These are phyloP conservation scores for Hyposoter dolosus DNA, from an alignment of 2,888 invertebrate species.

Conservation along the genomic window DNA sequence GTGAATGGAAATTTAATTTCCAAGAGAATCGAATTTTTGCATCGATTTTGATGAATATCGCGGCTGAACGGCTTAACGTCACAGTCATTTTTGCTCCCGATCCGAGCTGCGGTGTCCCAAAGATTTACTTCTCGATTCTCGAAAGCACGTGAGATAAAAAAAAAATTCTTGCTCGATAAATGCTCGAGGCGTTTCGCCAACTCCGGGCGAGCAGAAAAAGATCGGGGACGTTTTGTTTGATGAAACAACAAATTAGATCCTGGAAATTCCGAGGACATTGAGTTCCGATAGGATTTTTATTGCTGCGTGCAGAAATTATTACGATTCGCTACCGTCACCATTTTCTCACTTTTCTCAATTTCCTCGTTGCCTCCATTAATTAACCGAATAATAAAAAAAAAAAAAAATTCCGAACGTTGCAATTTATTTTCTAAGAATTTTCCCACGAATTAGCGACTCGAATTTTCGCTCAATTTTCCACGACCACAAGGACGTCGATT, in stretches of 20 bases:
- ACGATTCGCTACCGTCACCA: not conserved
- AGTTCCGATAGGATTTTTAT: not conserved
- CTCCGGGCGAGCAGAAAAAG: not conserved
- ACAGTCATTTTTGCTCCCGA: conserved; percentile 15
- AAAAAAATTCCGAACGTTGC: not conserved
- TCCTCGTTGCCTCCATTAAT: too few species aligned
- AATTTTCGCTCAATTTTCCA: too few species aligned
- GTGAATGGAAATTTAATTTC: not conserved
- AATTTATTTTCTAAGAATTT: too few species aligned
- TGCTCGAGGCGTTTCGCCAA: conserved; percentile 12
- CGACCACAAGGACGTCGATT: too few species aligned
- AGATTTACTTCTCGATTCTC: not conserved
- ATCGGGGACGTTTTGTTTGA: conserved; percentile 3
- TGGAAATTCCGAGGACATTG: not conserved
- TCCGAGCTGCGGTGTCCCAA: not conserved
- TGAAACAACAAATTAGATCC: conserved; percentile 48
- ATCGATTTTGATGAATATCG: conserved; percentile 11
- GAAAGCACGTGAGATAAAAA: conserved; percentile 20
- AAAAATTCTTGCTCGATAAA: not conserved
- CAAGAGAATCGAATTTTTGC: not conserved
- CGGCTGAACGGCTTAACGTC: conserved; percentile 9
- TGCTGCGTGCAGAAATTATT: not conserved
- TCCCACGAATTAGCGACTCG: too few species aligned
- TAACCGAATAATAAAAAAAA: not conserved
- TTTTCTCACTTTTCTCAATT: not conserved